Evolutionary conservation across 1,140 invertebrate species (phyloP).

Genomic region (Oryctes rhinoceros): DNA sequence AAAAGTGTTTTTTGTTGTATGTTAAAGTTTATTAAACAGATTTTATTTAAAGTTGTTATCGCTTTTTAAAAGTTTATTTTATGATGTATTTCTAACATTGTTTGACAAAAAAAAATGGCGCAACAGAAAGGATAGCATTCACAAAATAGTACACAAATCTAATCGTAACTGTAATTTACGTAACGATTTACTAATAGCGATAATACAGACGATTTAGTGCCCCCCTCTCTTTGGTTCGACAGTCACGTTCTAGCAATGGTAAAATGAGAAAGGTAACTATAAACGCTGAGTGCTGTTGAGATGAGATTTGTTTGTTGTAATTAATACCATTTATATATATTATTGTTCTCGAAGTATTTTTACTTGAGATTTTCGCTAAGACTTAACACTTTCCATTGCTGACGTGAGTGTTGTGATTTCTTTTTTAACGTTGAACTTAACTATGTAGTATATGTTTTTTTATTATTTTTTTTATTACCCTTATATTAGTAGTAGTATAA

Average conservation of each 20-base stretch:
- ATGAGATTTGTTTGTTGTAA: constrained; percentile 44
- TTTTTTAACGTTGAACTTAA: constrained; percentile 20
- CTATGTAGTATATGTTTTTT: too few species aligned
- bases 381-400: constrained; percentile 58
- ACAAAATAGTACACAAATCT: constrained; percentile 36
- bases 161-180: neutral
- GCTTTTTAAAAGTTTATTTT: constrained; percentile 41
- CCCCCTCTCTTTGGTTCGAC: constrained; percentile 42
- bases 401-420: constrained; percentile 51
- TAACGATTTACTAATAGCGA: neutral
- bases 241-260: constrained; percentile 52
- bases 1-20: constrained; percentile 32
- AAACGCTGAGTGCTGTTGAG: constrained; percentile 16
- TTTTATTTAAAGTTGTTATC: constrained; percentile 39
- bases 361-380: constrained; percentile 46
- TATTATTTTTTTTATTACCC: constrained; percentile 5
- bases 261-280: constrained; percentile 48
- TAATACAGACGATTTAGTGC: constrained; percentile 38
- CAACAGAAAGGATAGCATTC: constrained; percentile 23
- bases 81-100: neutral
- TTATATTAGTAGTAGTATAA: neutral
- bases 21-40: constrained; percentile 41
- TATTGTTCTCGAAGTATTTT: constrained; percentile 36
- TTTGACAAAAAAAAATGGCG: too few species aligned
- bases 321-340: constrained; percentile 41